Percentiles rank a stretch among this genome's conserved stretches.
phyloP scores from a whole-genome alignment of 2,113 vertebrate species.

The Psephotus haematonotus region DNA sequence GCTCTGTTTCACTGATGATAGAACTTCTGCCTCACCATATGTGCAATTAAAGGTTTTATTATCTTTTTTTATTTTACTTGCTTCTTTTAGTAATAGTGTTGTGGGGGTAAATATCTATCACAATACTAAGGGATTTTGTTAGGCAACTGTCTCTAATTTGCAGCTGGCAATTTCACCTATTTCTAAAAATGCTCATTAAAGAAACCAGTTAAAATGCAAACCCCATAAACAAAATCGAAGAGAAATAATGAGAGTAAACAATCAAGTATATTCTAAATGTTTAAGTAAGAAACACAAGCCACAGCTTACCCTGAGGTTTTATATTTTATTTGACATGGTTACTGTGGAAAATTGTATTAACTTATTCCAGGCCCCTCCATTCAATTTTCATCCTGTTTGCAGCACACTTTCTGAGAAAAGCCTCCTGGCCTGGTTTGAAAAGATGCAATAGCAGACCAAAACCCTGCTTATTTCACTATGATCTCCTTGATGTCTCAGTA shows the following conservation, averaged over 20 bases:
- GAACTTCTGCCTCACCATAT: background rate
- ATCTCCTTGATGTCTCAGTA: background rate
- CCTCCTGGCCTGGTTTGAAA: background rate
- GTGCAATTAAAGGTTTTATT: background rate
- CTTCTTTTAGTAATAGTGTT: background rate
- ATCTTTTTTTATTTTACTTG: background rate
- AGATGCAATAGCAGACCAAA: background rate
- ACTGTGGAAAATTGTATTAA: background rate
- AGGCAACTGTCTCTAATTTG: background rate
- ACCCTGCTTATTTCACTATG: background rate
- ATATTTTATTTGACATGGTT: background rate
- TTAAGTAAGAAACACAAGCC: background rate
- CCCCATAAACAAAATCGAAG: background rate
- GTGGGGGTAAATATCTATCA: background rate
- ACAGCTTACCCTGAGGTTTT: background rate
- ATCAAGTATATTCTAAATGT: background rate
- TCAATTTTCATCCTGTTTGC: background rate
- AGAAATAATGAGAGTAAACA: background rate
- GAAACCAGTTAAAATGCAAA: background rate
- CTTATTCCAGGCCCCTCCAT: background rate
- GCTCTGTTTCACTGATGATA: background rate
- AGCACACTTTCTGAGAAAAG: background rate
- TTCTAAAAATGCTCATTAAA: background rate
- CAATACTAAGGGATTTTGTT: background rate
- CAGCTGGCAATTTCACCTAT: background rate